Evolutionary conservation across 2,888 invertebrate genomes (phyloP).

Genomic region (Ellobium chinense): DNA sequence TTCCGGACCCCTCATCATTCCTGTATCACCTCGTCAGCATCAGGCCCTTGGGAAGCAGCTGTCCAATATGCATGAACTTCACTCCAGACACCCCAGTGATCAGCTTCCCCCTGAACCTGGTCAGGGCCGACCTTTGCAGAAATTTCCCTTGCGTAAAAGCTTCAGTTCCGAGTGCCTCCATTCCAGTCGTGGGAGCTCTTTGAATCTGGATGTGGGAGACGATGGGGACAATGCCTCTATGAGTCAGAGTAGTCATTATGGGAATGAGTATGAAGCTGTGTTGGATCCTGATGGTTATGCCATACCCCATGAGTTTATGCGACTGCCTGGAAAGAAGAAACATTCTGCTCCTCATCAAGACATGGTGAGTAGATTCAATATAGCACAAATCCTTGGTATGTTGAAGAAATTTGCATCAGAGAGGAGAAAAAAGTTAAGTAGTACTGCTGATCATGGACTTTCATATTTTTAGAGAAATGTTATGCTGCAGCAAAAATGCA

Average conservation of each 20-base stretch:
- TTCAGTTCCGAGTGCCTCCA: constrained; percentile 70
- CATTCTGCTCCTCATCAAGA: constrained; percentile 13
- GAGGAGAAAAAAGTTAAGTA: neutral
- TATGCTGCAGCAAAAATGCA: too few species aligned
- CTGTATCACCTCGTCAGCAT: constrained; percentile 10
- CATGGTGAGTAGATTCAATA: constrained; percentile 30
- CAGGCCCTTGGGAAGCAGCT: neutral
- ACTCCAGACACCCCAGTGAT: constrained; percentile 40
- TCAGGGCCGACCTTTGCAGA: constrained; percentile 7
- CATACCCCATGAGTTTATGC: constrained; percentile 61
- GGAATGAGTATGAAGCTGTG: constrained; percentile 59
- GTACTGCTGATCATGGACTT: neutral
- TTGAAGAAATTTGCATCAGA: neutral
- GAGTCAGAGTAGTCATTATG: constrained; percentile 2
- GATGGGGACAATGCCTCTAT: neutral
- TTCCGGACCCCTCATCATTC: constrained; percentile 38
- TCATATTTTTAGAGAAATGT: neutral
- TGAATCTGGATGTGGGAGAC: constrained; percentile 48
- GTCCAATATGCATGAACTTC: constrained; percentile 30
- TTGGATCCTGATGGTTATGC: constrained; percentile 72
- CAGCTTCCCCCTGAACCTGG: constrained; percentile 44
- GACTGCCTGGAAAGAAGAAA: constrained; percentile 8
- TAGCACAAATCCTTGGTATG: neutral
- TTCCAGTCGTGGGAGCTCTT: constrained; percentile 55
- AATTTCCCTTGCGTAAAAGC: constrained; percentile 62